Percentiles rank a stretch among this genome's conserved stretches.
These are phyloP conservation scores for Rhabdomys pumilio DNA, from an alignment of 2,797 vertebrate species.

Conservation along the genomic window DNA sequence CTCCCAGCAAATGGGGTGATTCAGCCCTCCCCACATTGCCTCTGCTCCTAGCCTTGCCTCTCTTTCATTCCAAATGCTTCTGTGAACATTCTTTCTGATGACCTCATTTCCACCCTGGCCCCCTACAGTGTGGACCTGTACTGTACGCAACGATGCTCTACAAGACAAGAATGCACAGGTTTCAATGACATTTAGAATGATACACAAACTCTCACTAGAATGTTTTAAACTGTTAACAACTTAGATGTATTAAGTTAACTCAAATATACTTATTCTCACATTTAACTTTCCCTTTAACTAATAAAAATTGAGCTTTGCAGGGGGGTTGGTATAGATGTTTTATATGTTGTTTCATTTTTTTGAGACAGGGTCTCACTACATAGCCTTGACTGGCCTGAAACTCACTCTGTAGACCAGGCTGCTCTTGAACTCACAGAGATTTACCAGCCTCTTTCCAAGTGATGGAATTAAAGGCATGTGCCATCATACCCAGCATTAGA, in stretches of 20 bases:
- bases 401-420: background rate
- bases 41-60: background rate
- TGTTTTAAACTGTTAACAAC: constrained; percentile 11
- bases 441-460: background rate
- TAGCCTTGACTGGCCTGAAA: background rate
- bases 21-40: background rate
- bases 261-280: constrained; percentile 12
- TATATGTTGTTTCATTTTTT: background rate
- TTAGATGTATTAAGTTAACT: background rate
- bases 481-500: background rate
- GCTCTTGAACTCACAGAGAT: background rate
- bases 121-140: background rate
- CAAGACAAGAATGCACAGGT: background rate
- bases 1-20: background rate
- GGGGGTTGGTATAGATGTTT: background rate
- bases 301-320: background rate
- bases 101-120: background rate
- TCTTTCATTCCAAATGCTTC: background rate
- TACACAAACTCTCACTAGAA: background rate
- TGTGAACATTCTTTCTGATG: background rate
- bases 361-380: background rate
- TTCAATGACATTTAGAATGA: constrained; percentile 7
- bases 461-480: too few species aligned
- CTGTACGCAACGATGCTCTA: background rate
- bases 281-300: constrained; percentile 30